Conservation (phyloP, 2,797 vertebrate species). For the Poeciliopsis presidionis region DNA sequence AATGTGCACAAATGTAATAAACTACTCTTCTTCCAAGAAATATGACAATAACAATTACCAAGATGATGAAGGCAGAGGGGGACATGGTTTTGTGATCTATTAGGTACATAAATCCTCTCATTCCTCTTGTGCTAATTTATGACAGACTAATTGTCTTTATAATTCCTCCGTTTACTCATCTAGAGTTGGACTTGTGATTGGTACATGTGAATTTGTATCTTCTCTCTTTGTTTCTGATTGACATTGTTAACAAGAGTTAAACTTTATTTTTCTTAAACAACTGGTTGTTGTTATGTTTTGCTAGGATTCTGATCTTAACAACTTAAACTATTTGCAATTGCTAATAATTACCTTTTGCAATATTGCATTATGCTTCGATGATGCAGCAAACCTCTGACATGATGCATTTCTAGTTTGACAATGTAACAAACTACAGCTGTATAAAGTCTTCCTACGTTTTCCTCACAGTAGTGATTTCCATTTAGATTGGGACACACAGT, state of each 20-base stretch:
- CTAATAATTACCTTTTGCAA: background rate
- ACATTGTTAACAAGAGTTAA: background rate
- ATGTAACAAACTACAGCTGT: background rate
- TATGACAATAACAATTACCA: background rate
- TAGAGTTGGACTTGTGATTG: background rate
- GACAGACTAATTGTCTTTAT: background rate
- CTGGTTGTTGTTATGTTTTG: background rate
- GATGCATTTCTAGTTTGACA: background rate
- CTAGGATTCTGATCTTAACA: background rate
- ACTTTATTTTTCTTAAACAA: no score
- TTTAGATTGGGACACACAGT: slow-evolving; percentile 18
- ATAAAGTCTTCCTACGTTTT: slow-evolving; percentile 7
- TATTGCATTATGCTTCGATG: background rate
- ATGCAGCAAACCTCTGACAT: background rate
- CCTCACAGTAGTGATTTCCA: slow-evolving; percentile 29
- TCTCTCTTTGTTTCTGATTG: background rate
- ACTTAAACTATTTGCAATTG: background rate
- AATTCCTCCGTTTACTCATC: background rate
- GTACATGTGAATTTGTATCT: background rate
- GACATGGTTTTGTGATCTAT: background rate
- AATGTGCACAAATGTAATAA: background rate
- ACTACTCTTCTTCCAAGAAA: background rate
- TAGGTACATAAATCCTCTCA: no score
- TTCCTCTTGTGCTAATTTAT: background rate
- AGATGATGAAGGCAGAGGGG: background rate